Evolutionary conservation across 2,113 vertebrate species (phyloP), one percentile per base, ranked within the genome.

Genomic region (Dolichallabes microphthalmus): DNA sequence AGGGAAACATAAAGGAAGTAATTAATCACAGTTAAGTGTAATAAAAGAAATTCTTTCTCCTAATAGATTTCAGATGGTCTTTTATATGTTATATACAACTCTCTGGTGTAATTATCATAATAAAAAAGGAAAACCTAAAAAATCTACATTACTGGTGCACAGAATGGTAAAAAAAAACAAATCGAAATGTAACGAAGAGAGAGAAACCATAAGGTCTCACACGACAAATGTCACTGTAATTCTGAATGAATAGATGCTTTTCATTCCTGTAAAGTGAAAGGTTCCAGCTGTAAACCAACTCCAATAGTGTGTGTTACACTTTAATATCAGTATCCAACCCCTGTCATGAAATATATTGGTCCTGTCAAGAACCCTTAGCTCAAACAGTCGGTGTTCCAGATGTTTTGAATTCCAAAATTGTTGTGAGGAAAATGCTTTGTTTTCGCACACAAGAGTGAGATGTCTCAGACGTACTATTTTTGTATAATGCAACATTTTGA

Each of bases 321-420:
- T 88, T 90, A 82, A 86, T 86, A 88, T 80, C 60, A 60, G 57
- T 69, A 86, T 88, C 84, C 87, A 87, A 87, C 84, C 85, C 88
- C 88, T 82, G 73, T 88, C 86, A 85, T 87, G 88, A 89, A 89
- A 90, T 87, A 77, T 88, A 90, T 86, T 83, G 87, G 80, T 85
- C 82, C 85, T 87, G 89, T 90, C 89, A 90, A 87, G 87, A 80
- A 77, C 83, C 77, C 84, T 87, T 86, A 89, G 82, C 89, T 89
- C 82, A 85, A 85, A 82, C 15, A 71, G 76, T 80, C 19, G 64
- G 82, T 58, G 77, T 85, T 86, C 88, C 89, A 90, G 86, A 90
- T 90, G 89, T 88, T 90, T 68, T 77, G 82, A 87, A 85, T 87
- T 86, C 84, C 78, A 80, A 85, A 84, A 85, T 63, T 80, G 76